These are phyloP conservation scores for Conops quadrifasciatus DNA, from an alignment of 2,888 invertebrate species.

Conservation along the genomic window DNA sequence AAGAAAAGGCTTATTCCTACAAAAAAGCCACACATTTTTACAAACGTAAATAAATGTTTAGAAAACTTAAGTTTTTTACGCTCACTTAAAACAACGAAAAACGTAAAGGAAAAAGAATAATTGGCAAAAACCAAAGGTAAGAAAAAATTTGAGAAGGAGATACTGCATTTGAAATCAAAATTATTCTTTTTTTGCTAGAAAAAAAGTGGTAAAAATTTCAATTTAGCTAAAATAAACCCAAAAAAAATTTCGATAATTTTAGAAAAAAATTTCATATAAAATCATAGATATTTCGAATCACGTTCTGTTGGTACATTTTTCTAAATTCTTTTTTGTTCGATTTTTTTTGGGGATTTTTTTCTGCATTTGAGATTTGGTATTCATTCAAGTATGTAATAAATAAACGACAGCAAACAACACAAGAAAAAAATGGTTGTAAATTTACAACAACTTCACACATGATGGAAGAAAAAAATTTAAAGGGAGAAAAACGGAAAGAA, in stretches of 20 bases:
- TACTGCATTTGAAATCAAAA: neutral
- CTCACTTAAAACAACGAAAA: neutral
- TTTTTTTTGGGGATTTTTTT: neutral
- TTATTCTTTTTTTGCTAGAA: neutral
- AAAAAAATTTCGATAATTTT: neutral
- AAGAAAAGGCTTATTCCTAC: too few species aligned
- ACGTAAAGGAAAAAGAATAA: neutral
- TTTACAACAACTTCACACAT: neutral
- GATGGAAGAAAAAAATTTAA: neutral
- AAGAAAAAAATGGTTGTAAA: neutral
- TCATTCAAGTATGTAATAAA: neutral
- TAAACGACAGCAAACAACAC: neutral
- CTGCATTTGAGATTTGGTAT: neutral
- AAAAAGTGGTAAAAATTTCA: neutral
- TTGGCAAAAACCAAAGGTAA: neutral
- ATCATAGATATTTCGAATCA: constrained; percentile 1
- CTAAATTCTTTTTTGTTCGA: neutral
- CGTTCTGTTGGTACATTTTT: neutral
- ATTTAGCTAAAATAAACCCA: neutral
- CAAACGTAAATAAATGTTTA: too few species aligned
- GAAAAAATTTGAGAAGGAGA: neutral
- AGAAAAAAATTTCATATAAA: too few species aligned
- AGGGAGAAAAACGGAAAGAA: neutral
- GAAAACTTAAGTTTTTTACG: neutral
- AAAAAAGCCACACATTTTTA: too few species aligned